A percentile compares a stretch with the other conserved stretches of the same genome.
Evolutionary conservation across 1,140 invertebrate genomes (phyloP).

Genomic region (Ditylenchus dipsaci): DNA sequence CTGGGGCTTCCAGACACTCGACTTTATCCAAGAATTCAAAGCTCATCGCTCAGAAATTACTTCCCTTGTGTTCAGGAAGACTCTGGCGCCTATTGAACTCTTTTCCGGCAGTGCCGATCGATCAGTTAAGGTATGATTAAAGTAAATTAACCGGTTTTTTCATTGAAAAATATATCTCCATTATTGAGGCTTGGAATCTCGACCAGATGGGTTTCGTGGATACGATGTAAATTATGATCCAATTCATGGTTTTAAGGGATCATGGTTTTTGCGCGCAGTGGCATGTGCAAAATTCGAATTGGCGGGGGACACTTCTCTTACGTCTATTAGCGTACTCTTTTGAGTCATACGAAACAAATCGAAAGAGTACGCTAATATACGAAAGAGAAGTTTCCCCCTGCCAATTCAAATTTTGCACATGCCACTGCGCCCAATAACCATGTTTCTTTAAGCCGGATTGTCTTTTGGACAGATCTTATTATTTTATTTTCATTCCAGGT

Average conservation of each 20-base stretch:
- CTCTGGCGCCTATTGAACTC: slow-evolving; percentile 18
- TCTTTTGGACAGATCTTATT: too few species aligned
- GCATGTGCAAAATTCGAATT: too few species aligned
- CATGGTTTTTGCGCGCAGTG: too few species aligned
- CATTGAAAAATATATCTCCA: background rate
- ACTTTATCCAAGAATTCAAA: slow-evolving; percentile 25
- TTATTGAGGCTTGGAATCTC: slow-evolving; percentile 41
- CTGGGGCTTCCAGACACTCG: slow-evolving; percentile 29
- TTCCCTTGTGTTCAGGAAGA: slow-evolving; percentile 29
- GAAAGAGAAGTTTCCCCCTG: too few species aligned
- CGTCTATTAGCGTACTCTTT: too few species aligned
- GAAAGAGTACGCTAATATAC: too few species aligned
- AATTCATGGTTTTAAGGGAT: too few species aligned
- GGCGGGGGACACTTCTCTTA: too few species aligned
- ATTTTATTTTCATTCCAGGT: background rate
- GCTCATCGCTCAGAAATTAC: slow-evolving; percentile 33
- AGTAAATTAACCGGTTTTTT: background rate
- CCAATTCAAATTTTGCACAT: too few species aligned
- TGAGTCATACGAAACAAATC: too few species aligned
- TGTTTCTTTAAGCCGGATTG: too few species aligned
- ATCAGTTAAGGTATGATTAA: slow-evolving; percentile 27
- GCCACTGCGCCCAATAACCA: too few species aligned
- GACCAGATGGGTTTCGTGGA: slow-evolving; percentile 44
- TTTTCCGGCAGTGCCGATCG: slow-evolving; percentile 40
- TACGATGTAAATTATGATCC: slow-evolving; percentile 17